phyloP scores from a whole-genome alignment of 2,113 vertebrate species.

The Mionectes macconnelli region DNA sequence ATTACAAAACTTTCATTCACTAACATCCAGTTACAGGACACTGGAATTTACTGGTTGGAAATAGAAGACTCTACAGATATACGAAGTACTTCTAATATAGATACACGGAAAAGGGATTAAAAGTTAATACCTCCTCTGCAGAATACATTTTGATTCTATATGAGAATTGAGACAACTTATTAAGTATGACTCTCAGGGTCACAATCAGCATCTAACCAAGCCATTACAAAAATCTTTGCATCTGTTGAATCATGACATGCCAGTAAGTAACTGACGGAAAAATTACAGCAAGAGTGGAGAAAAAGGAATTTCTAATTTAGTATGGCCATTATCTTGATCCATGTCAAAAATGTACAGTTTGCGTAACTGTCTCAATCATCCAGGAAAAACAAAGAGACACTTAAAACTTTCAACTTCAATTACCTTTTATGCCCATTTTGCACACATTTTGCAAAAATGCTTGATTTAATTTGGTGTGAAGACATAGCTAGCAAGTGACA shows the following conservation, averaged over 20 bases:
- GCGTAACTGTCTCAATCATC: background rate
- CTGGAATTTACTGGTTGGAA: background rate
- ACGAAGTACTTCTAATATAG: background rate
- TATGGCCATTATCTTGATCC: background rate
- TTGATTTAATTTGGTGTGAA: background rate
- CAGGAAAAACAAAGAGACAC: background rate
- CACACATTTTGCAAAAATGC: background rate
- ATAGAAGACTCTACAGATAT: background rate
- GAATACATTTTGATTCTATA: background rate
- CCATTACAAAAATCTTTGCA: background rate
- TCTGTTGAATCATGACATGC: background rate
- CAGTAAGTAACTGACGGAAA: background rate
- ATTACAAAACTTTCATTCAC: background rate
- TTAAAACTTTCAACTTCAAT: background rate
- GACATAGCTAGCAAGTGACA: background rate
- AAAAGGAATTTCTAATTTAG: background rate
- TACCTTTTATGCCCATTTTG: background rate
- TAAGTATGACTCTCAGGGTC: background rate
- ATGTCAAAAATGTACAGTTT: background rate
- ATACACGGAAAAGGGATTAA: background rate
- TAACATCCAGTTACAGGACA: background rate
- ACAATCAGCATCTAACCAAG: background rate
- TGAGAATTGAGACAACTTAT: background rate
- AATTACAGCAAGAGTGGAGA: background rate
- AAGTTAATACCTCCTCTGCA: background rate